phyloP scores from a whole-genome alignment of 2,888 invertebrate species.

The Himalopsyche tibetana region DNA sequence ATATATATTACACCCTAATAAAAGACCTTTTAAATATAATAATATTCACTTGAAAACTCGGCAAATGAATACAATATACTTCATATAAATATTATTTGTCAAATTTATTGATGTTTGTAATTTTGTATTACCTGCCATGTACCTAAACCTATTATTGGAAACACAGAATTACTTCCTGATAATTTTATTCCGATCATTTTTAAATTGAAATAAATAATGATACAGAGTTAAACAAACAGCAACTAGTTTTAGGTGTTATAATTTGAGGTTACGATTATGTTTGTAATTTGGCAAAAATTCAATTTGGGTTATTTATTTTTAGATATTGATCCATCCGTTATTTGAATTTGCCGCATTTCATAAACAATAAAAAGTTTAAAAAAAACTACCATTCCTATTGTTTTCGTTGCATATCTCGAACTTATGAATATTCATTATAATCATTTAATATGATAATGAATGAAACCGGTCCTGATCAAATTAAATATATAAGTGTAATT shows the following conservation, averaged over 20 bases:
- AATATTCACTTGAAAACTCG: neutral
- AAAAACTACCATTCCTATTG: too few relatives aligned
- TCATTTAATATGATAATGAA: too few relatives aligned
- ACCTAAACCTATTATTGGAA: conserved; percentile 85
- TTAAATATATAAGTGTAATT: too few relatives aligned
- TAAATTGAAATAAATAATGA: conserved; percentile 58
- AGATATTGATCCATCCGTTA: neutral
- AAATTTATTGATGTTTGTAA: neutral
- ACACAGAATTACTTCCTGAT: conserved; percentile 75
- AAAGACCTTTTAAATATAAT: neutral
- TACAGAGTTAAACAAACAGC: neutral
- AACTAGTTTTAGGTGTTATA: neutral
- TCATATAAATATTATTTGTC: conserved; percentile 27
- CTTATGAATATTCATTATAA: too few relatives aligned
- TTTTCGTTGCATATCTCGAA: too few relatives aligned
- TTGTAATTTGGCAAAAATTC: conserved; percentile 71
- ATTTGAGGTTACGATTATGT: conserved; percentile 67
- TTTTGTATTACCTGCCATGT: conserved; percentile 81
- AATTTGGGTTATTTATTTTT: conserved; percentile 66
- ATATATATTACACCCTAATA: conserved; percentile 44
- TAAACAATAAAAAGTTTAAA: neutral
- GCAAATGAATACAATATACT: neutral
- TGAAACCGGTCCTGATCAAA: too few relatives aligned
- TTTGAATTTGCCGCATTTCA: conserved; percentile 24
- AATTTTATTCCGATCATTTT: conserved; percentile 69